Percentiles rank a stretch among this genome's conserved stretches.
These are phyloP conservation scores for Zalophus californianus DNA, from an alignment of 2,797 vertebrate species.

Conservation along the genomic window DNA sequence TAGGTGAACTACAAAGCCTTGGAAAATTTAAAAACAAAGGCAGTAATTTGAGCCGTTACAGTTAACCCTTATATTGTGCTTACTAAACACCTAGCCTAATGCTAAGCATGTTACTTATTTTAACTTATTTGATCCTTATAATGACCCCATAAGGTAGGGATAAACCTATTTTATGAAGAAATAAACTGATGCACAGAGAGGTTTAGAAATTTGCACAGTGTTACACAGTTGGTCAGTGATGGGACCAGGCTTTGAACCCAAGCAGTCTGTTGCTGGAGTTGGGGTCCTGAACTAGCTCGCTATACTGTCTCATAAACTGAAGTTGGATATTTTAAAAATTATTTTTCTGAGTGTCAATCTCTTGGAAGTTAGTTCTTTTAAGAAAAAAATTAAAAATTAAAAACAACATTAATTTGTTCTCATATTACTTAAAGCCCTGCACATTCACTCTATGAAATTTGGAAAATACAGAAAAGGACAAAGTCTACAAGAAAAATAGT, in stretches of 20 bases:
- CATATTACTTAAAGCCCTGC: background rate
- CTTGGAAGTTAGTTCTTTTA: background rate
- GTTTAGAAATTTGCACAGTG: background rate
- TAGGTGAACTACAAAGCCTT: background rate
- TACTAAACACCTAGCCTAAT: background rate
- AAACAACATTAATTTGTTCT: background rate
- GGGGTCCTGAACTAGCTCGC: background rate
- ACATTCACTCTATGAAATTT: background rate
- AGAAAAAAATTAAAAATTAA: constrained; percentile 8
- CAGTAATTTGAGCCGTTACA: background rate
- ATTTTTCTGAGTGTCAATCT: background rate
- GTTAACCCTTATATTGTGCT: background rate
- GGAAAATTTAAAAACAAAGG: background rate
- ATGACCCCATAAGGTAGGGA: background rate
- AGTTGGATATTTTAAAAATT: background rate
- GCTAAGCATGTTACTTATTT: background rate
- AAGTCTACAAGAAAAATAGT: background rate
- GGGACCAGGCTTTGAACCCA: background rate
- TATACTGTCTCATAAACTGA: background rate
- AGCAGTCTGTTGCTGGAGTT: background rate
- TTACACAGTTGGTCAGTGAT: background rate
- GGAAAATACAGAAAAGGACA: background rate
- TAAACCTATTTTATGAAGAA: background rate
- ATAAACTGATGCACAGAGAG: background rate
- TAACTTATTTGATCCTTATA: background rate